Percentiles rank a stretch among this genome's conserved stretches.
Conservation (phyloP, 2,113 vertebrate species). For the Bubo blakistoni region DNA sequence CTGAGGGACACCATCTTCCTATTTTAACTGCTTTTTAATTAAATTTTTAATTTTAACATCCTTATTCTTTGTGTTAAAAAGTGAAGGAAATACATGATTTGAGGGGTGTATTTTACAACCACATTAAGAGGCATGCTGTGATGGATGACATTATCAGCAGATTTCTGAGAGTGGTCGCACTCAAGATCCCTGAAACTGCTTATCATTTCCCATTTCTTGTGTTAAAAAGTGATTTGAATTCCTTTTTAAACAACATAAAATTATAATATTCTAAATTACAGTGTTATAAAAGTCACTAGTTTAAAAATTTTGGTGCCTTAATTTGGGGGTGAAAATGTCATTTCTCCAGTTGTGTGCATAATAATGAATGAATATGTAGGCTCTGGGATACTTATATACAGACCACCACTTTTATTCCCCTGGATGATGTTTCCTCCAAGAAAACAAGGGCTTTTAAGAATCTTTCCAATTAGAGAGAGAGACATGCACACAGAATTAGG, state of each 20-base stretch:
- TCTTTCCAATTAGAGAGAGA: neutral
- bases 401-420: neutral
- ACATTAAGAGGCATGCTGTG: neutral
- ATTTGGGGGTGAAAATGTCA: neutral
- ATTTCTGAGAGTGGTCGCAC: neutral
- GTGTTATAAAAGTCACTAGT: neutral
- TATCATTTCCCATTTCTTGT: neutral
- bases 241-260: neutral
- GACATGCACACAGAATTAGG: fast-evolving
- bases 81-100: neutral
- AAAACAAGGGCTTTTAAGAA: neutral
- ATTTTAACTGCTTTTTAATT: neutral
- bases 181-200: neutral
- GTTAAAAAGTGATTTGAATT: neutral
- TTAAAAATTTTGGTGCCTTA: neutral
- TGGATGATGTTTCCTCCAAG: neutral
- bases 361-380: neutral
- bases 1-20: neutral
- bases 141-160: neutral
- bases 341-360: neutral
- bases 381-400: neutral
- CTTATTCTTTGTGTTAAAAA: neutral
- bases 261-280: neutral
- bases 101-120: neutral
- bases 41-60: neutral